Evolutionary conservation across 2,888 invertebrate genomes (phyloP).

Genomic region (Rotaria macrura): DNA sequence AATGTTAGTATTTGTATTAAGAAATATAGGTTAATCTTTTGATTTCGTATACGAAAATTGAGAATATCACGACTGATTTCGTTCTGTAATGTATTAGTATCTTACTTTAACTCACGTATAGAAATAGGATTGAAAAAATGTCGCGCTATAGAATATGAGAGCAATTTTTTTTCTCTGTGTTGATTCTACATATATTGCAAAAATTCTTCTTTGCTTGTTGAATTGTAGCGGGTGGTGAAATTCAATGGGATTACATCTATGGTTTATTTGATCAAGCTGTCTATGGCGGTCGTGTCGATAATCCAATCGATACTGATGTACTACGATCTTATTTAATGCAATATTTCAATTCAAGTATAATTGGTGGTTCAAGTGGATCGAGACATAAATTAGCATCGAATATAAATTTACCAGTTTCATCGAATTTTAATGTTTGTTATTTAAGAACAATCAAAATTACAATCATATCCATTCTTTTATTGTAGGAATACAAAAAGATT

Average conservation of each 20-base stretch:
- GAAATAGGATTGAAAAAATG: too few species aligned
- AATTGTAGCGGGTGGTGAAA: slow-evolving; percentile 39
- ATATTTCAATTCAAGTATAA: slow-evolving; percentile 46
- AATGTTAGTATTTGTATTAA: slow-evolving; percentile 33
- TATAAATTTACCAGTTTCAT: slow-evolving; percentile 54
- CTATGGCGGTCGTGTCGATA: slow-evolving; percentile 75
- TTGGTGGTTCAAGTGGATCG: slow-evolving; percentile 48
- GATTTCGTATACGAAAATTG: too few species aligned
- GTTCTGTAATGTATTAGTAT: too few species aligned
- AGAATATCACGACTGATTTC: too few species aligned
- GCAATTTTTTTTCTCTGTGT: too few species aligned
- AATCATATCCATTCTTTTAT: neutral
- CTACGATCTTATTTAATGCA: slow-evolving; percentile 59
- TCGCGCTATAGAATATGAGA: too few species aligned
- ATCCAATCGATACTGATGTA: slow-evolving; percentile 62
- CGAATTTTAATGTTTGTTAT: slow-evolving; percentile 52
- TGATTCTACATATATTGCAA: too few species aligned
- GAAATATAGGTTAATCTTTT: too few species aligned
- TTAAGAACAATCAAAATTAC: neutral
- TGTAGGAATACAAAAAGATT: slow-evolving; percentile 58
- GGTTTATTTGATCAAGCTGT: slow-evolving; percentile 68
- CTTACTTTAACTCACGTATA: too few species aligned
- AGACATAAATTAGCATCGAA: slow-evolving; percentile 56
- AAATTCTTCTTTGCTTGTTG: too few species aligned
- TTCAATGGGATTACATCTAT: slow-evolving; percentile 65